These are phyloP conservation scores for Drosophila tanythrix DNA, from an alignment of 2,888 invertebrate species.

Conservation along the genomic window DNA sequence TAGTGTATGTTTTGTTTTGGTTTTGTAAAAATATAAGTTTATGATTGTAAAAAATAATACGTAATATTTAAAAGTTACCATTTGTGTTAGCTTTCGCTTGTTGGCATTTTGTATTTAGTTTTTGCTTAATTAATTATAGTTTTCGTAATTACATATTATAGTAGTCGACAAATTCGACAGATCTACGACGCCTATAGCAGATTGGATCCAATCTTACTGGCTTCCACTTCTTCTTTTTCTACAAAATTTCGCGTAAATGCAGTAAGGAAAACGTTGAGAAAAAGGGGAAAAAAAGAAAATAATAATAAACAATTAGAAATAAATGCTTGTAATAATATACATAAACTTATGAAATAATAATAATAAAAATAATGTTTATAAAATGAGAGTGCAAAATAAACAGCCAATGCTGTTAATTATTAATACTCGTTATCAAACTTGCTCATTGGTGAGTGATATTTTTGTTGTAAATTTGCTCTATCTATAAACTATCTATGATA, in stretches of 20 bases:
- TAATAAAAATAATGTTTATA: conserved; percentile 32
- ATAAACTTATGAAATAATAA: conserved; percentile 32
- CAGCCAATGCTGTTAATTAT: conserved; percentile 23
- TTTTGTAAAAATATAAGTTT: conserved; percentile 76
- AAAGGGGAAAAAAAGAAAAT: conserved; percentile 66
- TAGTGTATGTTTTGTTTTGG: conserved; percentile 57
- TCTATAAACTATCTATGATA: conserved; percentile 27
- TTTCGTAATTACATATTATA: conserved; percentile 78
- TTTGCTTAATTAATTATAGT: conserved; percentile 34
- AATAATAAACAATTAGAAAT: conserved; percentile 70
- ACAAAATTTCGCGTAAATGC: conserved; percentile 69
- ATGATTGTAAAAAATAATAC: conserved; percentile 69
- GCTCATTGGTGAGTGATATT: conserved; percentile 8
- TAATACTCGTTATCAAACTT: conserved; percentile 22
- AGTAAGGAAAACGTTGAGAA: conserved; percentile 49
- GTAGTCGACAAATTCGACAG: conserved; percentile 84
- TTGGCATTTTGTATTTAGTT: conserved; percentile 24
- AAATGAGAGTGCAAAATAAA: conserved; percentile 37
- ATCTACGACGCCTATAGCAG: conserved; percentile 83
- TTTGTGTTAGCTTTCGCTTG: conserved; percentile 35
- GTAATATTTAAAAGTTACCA: conserved; percentile 45
- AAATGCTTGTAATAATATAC: conserved; percentile 59
- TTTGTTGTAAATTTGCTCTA: conserved; percentile 37
- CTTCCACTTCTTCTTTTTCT: conserved; percentile 84
- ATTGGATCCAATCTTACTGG: conserved; percentile 85